Evolutionary conservation across 2,113 vertebrate species (phyloP).

Genomic region (Scytalopus superciliaris): DNA sequence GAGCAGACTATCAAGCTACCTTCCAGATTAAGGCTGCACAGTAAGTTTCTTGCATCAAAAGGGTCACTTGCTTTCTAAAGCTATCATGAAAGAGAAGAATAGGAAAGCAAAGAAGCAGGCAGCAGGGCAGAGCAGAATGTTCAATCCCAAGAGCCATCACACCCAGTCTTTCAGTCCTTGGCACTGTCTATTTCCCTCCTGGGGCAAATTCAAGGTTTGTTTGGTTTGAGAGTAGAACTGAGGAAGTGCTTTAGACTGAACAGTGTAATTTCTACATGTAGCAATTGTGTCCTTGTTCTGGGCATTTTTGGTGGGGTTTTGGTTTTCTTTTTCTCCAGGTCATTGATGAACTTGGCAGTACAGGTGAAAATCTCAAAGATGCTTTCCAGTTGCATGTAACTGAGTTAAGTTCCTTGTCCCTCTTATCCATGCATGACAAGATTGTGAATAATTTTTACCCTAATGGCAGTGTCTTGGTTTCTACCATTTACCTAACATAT

Average conservation of each 20-base stretch:
- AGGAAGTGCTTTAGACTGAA: background rate
- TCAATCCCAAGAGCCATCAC: background rate
- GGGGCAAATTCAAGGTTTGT: background rate
- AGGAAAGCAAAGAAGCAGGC: background rate
- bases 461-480: background rate
- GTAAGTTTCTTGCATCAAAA: background rate
- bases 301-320: background rate
- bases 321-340: background rate
- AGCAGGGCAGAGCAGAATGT: background rate
- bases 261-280: background rate
- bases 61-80: background rate
- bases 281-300: background rate
- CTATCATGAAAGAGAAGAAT: background rate
- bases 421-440: background rate
- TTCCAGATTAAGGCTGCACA: background rate
- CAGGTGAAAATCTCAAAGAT: background rate
- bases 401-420: background rate
- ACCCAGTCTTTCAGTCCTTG: background rate
- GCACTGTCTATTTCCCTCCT: background rate
- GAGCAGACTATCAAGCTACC: background rate
- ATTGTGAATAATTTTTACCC: background rate
- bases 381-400: background rate
- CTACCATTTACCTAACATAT: background rate
- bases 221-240: background rate
- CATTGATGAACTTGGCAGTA: background rate